These are phyloP conservation scores for Saccostrea glomerata DNA, from an alignment of 1,140 invertebrate species.

Conservation along the genomic window DNA sequence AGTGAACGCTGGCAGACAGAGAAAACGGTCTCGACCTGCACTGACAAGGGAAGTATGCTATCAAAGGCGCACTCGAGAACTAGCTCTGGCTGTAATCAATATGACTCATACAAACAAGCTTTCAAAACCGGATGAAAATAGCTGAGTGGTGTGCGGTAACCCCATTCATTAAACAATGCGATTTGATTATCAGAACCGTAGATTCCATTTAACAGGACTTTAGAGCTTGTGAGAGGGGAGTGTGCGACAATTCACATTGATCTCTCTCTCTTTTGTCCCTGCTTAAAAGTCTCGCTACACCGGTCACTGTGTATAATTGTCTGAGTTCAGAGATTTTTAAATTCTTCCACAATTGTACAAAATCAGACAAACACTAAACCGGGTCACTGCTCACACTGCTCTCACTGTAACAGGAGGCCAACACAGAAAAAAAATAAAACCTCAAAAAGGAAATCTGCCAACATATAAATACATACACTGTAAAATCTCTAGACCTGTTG, in stretches of 20 bases:
- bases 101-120: slow-evolving; percentile 34
- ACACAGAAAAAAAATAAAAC: slow-evolving; percentile 13
- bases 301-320: neutral
- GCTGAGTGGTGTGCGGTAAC: slow-evolving; percentile 33
- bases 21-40: slow-evolving; percentile 18
- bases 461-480: neutral
- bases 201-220: slow-evolving; percentile 26
- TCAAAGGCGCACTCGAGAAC: neutral
- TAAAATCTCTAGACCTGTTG: slow-evolving; percentile 4
- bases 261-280: slow-evolving; percentile 21
- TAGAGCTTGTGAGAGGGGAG: slow-evolving; percentile 5
- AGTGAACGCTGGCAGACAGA: slow-evolving; percentile 6
- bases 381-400: slow-evolving; percentile 14
- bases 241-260: slow-evolving; percentile 13
- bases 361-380: slow-evolving; percentile 5
- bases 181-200: slow-evolving; percentile 10
- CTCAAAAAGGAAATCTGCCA: neutral
- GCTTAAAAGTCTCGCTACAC: slow-evolving; percentile 18
- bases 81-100: slow-evolving; percentile 22
- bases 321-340: neutral
- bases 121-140: slow-evolving; percentile 38
- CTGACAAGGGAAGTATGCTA: slow-evolving; percentile 31
- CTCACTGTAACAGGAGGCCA: neutral
- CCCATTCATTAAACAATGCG: slow-evolving; percentile 33
- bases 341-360: neutral